These are phyloP conservation scores for Synergus japonicus DNA, from an alignment of 2,888 invertebrate genomes.

Conservation along the genomic window DNA sequence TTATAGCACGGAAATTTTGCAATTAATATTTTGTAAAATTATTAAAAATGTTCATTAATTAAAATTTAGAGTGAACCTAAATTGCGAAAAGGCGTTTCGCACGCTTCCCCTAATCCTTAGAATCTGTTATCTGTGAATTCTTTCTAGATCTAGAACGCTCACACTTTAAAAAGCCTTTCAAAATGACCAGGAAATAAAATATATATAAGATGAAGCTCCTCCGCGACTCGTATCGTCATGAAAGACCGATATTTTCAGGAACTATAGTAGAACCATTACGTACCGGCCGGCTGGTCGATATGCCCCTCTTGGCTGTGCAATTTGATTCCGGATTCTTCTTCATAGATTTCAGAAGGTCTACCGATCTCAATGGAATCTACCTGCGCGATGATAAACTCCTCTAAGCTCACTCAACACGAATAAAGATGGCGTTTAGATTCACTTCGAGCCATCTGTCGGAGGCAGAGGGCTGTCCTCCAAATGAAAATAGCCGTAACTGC, in stretches of 20 bases:
- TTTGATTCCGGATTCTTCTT: slow-evolving; percentile 55
- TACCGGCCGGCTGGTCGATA: slow-evolving; percentile 57
- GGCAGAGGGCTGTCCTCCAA: too few relatives aligned
- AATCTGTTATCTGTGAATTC: neutral
- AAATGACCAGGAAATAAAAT: slow-evolving; percentile 5
- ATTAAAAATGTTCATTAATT: too few relatives aligned
- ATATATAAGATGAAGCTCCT: neutral
- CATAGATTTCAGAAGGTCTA: slow-evolving; percentile 2
- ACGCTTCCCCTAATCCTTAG: slow-evolving; percentile 7
- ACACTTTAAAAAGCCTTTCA: neutral
- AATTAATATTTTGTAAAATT: too few relatives aligned
- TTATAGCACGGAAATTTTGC: too few relatives aligned
- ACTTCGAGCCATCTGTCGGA: neutral
- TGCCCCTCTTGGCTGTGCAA: slow-evolving; percentile 54
- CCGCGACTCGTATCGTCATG: neutral
- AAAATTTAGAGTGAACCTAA: too few relatives aligned
- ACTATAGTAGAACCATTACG: slow-evolving; percentile 53
- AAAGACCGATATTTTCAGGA: slow-evolving; percentile 54
- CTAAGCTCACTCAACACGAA: neutral
- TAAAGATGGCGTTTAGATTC: slow-evolving; percentile 29
- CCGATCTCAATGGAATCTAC: slow-evolving; percentile 30
- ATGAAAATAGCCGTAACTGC: too few relatives aligned
- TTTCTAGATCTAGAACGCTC: neutral
- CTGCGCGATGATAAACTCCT: slow-evolving; percentile 11
- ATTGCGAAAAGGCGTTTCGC: neutral